Base-by-base conservation (phyloP, 2,113 vertebrate genomes). In the Gallinago paraguaiae region DNA sequence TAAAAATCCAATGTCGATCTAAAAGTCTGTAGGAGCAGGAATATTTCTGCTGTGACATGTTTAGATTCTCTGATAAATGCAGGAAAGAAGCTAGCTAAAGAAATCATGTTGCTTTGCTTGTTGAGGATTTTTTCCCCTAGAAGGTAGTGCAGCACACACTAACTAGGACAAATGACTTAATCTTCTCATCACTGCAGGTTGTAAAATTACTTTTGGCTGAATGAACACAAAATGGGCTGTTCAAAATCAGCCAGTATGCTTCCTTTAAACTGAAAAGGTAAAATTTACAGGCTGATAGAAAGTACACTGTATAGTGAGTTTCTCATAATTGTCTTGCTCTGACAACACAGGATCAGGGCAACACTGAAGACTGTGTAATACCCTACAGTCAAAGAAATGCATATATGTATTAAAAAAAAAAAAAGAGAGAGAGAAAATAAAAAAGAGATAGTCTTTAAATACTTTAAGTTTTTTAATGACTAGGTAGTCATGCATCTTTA, bases 91-190 rank as follows among this genome's bases (percentile, higher is more conserved):
- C 24, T 67, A 41, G 43, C 25, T 70, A 25, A 77, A 78, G 37
- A 80, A 94, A 56, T 43, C 4, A 13, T 9, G 24, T 61, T 87
- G 15, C 13, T 87, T 60, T 87, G 11, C 28, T 63, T 88, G 28
- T 27, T 0, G 0, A 79, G 45, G 24, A 69, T 72, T 91, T 91
- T 48, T n/a, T 95, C 4, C 35, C 11, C 13, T 72, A 48, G 31
- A 72, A 77, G 8, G 13, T 17, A 41, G 30, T 70, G 45, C 31
- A 90, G 31, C 19, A 54, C 63, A 37, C 15, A 51, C 41, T 77
- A 88, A 74, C 41, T 63, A 70, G 78, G 75, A 74, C 33, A 80
- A 91, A 93, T 89, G 14, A 80, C 53, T 89, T 95, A 82, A 91
- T 70, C 50, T 92, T 89, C 51, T 84, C 61, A 70, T 51, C 41